These are phyloP conservation scores for Helobdella robusta DNA, from an alignment of 2,888 invertebrate genomes.

Conservation along the genomic window DNA sequence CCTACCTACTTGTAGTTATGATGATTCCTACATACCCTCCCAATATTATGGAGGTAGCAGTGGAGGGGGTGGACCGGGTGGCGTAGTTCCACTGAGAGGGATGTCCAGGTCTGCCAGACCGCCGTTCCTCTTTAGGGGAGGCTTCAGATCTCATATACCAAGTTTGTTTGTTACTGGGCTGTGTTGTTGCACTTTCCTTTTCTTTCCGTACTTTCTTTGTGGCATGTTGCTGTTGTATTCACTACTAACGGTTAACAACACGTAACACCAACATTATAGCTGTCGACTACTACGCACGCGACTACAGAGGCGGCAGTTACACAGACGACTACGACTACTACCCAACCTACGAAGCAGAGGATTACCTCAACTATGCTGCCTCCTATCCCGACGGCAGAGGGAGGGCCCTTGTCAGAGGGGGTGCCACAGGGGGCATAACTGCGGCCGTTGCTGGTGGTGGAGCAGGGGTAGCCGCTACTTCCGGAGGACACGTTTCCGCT, in stretches of 20 bases:
- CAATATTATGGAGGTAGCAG: no score
- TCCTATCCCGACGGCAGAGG: constrained; percentile 6
- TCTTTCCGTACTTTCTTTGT: no score
- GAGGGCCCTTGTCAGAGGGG: constrained; percentile 16
- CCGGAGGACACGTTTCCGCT: not conserved
- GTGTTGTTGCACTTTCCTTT: not conserved
- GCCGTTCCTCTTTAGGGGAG: constrained; percentile 13
- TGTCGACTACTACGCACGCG: constrained; percentile 22
- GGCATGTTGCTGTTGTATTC: no score
- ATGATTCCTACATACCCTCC: constrained; percentile 28
- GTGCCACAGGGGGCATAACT: constrained; percentile 3
- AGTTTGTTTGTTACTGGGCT: not conserved
- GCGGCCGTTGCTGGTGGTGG: constrained; percentile 17
- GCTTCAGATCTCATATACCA: constrained; percentile 16
- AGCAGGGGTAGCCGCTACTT: not conserved
- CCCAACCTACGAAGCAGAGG: constrained; percentile 14
- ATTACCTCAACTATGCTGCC: constrained; percentile 16
- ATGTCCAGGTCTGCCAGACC: constrained; percentile 6
- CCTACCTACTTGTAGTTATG: constrained; percentile 25
- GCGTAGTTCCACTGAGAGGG: constrained; percentile 15
- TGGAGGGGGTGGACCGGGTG: constrained; percentile 16
- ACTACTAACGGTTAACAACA: no score
- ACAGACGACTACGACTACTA: constrained; percentile 25
- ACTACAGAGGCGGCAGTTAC: constrained; percentile 19
- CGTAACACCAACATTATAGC: no score